A percentile compares a stretch with the other conserved stretches of the same genome.
phyloP scores from a whole-genome alignment of 2,797 vertebrate species.

The Lacerta agilis region DNA sequence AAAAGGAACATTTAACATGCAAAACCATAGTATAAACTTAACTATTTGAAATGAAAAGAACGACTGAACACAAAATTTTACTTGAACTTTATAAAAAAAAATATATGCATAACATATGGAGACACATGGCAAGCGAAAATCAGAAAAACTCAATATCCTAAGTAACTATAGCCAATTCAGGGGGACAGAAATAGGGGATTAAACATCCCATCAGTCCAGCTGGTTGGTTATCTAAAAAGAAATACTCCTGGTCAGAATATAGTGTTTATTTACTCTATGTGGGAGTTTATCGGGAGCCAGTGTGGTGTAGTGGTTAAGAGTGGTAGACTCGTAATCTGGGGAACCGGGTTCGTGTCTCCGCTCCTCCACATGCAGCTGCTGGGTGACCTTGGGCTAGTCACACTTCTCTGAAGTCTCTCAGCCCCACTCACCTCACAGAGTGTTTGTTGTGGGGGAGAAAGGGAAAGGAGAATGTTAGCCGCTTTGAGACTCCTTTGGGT shows the following conservation, averaged over 20 bases:
- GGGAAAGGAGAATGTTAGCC: too few relatives aligned
- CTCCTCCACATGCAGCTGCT: too few relatives aligned
- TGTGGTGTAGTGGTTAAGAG: too few relatives aligned
- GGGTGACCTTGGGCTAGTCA: too few relatives aligned
- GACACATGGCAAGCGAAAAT: not conserved
- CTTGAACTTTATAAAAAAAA: not conserved
- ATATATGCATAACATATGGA: not conserved
- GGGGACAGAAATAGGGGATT: not conserved
- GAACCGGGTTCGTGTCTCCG: too few relatives aligned
- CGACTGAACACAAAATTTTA: not conserved
- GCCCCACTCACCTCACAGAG: too few relatives aligned
- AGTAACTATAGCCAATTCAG: conserved; percentile 2
- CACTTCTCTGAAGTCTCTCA: too few relatives aligned
- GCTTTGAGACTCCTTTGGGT: too few relatives aligned
- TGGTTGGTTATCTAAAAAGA: not conserved
- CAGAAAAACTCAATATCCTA: conserved; percentile 5
- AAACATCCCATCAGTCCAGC: not conserved
- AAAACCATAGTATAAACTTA: not conserved
- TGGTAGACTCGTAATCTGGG: too few relatives aligned
- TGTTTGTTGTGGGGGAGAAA: too few relatives aligned
- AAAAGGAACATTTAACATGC: not conserved
- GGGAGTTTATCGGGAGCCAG: too few relatives aligned
- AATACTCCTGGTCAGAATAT: not conserved
- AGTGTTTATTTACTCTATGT: not conserved
- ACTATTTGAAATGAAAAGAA: not conserved